Base-by-base conservation (phyloP, 2,113 vertebrate genomes). In the Irena cyanogastra region DNA sequence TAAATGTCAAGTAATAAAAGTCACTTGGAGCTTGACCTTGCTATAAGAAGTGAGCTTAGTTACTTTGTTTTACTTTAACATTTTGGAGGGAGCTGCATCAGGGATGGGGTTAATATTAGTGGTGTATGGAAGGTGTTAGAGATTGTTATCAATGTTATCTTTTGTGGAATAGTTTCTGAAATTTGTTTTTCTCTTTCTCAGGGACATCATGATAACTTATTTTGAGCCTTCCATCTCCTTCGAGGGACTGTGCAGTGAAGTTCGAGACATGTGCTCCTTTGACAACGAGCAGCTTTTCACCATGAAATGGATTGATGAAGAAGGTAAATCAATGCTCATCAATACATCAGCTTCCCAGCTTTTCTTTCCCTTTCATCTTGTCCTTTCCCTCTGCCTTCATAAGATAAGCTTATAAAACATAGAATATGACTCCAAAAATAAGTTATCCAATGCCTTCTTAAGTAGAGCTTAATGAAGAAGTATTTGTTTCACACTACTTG, bases 271-370 rank as follows among this genome's bases (percentile, higher is more conserved):
- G 99, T 99, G 99, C 97, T 98, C 98, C 74, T 99, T 99, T 97
- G 99, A 99, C 98, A 99, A 98, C 0, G 99, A 99, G 81, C 99
- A 99, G 93, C 99, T 99, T 78, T 99, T 99, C 97, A 99, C 99
- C 94, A 99, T 99, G 99, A 99, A 99, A 92, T 99, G 99, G 99
- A 99, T 99, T 70, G 99, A 99, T 56, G 99, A 99, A 89, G 99
- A 99, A 99, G 99, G 99, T 99, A 95, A 82, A 89, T 85, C 16
- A 2, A 0, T 86, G 44, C 59, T 56, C 23, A 56, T 64, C 30
- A 13, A 3, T 57, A 6, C 27, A 45, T 92, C 37, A 57, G 3
- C 84, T 41, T 13, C 31, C n/a, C 23, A 16, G 7, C 23, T 87
- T 23, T 90, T 24, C 14, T 65, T 41, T 72, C 37, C 22, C 16